Evolutionary conservation across 2,113 vertebrate genomes (phyloP).

Genomic region (Psittacula cyanocephala): DNA sequence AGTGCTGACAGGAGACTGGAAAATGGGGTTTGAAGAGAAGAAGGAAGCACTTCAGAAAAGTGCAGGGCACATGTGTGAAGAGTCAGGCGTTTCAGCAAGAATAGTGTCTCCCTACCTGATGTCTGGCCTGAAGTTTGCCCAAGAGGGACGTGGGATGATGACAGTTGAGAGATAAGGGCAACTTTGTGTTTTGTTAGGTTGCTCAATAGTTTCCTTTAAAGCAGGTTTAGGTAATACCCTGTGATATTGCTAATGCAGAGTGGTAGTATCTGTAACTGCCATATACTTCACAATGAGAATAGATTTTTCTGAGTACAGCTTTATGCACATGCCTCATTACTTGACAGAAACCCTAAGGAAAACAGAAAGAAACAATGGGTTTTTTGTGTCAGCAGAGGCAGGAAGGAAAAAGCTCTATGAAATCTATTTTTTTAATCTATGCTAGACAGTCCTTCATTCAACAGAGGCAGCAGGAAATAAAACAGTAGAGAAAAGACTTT

Average conservation of each 20-base stretch:
- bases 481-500: not conserved
- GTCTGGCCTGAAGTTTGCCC: not conserved
- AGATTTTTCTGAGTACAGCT: not conserved
- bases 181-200: not conserved
- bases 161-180: not conserved
- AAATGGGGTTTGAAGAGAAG: not conserved
- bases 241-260: not conserved
- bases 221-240: not conserved
- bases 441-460: not conserved
- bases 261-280: not conserved
- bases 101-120: not conserved
- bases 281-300: not conserved
- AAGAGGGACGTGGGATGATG: not conserved
- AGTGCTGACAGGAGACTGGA: not conserved
- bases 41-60: not conserved
- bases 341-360: not conserved
- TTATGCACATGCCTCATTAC: not conserved
- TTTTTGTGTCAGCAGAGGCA: not conserved
- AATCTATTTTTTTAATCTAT: not conserved
- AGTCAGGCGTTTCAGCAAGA: not conserved
- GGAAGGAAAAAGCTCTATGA: not conserved
- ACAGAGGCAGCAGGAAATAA: not conserved
- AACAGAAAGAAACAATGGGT: not conserved
- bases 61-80: rapidly evolving
- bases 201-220: not conserved